These are phyloP conservation scores for Oreotrochilus melanogaster DNA, from an alignment of 2,113 vertebrate species.

Conservation along the genomic window DNA sequence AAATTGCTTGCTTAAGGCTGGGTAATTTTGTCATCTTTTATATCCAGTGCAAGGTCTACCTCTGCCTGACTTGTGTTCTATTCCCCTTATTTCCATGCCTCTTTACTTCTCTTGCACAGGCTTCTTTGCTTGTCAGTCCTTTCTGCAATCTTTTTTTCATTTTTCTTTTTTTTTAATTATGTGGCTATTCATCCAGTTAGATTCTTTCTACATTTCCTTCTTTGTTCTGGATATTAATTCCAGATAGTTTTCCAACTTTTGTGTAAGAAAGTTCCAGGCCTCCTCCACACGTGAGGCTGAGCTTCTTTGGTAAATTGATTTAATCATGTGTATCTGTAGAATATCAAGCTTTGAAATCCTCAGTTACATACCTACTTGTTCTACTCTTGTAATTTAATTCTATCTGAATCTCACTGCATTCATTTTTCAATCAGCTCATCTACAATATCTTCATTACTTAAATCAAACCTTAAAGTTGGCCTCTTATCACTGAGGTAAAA, in stretches of 20 bases:
- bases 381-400: not conserved
- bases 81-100: not conserved
- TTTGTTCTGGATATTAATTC: not conserved
- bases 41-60: not conserved
- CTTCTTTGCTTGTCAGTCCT: not conserved
- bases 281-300: not conserved
- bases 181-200: not conserved
- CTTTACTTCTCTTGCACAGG: not conserved
- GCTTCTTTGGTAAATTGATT: not conserved
- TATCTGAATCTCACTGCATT: not conserved
- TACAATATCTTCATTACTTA: not conserved
- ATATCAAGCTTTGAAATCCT: not conserved
- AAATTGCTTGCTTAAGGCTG: not conserved
- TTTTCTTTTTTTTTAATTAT: slow-evolving; percentile 1
- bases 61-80: not conserved
- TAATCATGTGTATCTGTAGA: not conserved
- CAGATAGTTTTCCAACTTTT: not conserved
- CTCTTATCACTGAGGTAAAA: not conserved
- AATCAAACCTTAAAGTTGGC: not conserved
- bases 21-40: not conserved
- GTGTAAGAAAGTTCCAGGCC: not conserved
- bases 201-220: not conserved
- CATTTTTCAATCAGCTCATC: not conserved
- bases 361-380: not conserved
- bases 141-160: not conserved